Base-by-base conservation (phyloP, 1,140 invertebrate species). In the Adelges cooleyi region DNA sequence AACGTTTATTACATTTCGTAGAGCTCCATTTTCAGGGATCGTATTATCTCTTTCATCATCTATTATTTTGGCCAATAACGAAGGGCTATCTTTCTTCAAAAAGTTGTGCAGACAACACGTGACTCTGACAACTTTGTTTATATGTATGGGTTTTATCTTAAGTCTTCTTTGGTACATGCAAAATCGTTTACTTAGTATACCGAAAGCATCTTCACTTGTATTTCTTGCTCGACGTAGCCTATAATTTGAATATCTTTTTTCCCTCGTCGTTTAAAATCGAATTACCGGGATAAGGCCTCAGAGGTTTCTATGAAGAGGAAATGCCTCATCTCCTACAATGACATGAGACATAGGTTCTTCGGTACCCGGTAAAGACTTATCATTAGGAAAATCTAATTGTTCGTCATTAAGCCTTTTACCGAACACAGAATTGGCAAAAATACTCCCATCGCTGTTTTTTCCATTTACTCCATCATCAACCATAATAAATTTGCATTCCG, bases 391-490 rank as follows among this genome's bases (percentile, higher is more conserved):
- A 38, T 67, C n/a, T 51, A 70, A 56, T 67, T 33, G 22, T 54
- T 49, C 46, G 22, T 53, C 59, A 49, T 67, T 44, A 22, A 71
- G 22, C 17, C 38, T 49, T 50, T 67, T 66, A 23, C 67, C 68
- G 11, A 72, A 65, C 3, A 48, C 38, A 42, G 65, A 68, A 13
- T 42, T 65, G 51, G 15, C 15, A 17, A 53, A 66, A 48, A 74
- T 71, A n/a, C 71, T 72, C 11, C 72, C 73, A 69, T 79, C 75
- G 38, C 73, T 69, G 68, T 75, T 69, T 66, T 71, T 74, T 17
- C 75, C 76, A 68, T 74, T 74, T 9, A 72, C 69, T 38, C 76
- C 76, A 15, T 79, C 72, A 69, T 79, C 74, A 53, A 79, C 69
- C 54, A 68, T 69, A 36, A 73, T 71, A 69, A 79, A 79, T 66